phyloP scores from a whole-genome alignment of 2,888 invertebrate species.

The Falcaria lacertinaria region DNA sequence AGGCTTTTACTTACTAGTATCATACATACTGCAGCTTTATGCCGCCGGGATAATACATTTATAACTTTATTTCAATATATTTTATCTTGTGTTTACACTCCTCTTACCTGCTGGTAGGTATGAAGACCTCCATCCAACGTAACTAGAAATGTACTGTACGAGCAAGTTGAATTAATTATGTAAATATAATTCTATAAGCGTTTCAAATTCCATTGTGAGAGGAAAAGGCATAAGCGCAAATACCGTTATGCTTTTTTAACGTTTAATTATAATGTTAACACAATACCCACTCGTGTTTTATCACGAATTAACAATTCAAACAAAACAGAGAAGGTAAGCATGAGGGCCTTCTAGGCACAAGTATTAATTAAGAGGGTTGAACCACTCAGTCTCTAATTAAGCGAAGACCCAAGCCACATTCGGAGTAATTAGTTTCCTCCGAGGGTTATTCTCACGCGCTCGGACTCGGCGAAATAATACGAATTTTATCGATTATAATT shows the following conservation, averaged over 20 bases:
- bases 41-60: too few species aligned
- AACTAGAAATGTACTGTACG: neutral
- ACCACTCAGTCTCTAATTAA: constrained; percentile 76
- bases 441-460: constrained; percentile 72
- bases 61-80: too few species aligned
- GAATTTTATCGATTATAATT: constrained; percentile 61
- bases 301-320: constrained; percentile 71
- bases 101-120: too few species aligned
- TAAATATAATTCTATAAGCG: constrained; percentile 3
- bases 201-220: constrained; percentile 11
- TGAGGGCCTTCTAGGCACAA: constrained; percentile 66
- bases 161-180: neutral
- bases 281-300: constrained; percentile 60
- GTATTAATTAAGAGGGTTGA: constrained; percentile 78
- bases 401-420: constrained; percentile 75
- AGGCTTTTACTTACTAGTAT: too few species aligned
- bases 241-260: constrained; percentile 32
- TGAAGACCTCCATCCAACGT: too few species aligned
- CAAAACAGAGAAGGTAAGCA: constrained; percentile 67
- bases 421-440: constrained; percentile 74
- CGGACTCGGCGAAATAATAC: constrained; percentile 53
- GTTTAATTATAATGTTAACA: constrained; percentile 53
- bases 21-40: too few species aligned
- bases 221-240: constrained; percentile 18
- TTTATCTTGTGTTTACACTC: too few species aligned